These are phyloP conservation scores for Acromyrmex charruanus DNA, from an alignment of 1,140 invertebrate species.

Conservation along the genomic window DNA sequence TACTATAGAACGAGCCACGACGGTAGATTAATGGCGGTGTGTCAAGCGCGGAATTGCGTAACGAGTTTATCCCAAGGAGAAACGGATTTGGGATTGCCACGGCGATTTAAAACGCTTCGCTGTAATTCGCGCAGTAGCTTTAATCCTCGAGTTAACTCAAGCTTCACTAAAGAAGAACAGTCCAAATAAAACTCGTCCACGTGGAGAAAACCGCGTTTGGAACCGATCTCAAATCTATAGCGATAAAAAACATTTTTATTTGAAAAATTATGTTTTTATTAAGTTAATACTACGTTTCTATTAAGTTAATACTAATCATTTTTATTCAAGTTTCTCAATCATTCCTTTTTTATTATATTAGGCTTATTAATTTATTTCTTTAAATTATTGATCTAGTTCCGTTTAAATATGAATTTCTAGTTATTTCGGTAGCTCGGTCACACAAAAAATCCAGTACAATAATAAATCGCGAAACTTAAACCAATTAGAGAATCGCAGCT, in stretches of 20 bases:
- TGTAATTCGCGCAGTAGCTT: constrained; percentile 42
- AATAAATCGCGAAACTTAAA: constrained; percentile 32
- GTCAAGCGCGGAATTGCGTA: constrained; percentile 50
- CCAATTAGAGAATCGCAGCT: constrained; percentile 9
- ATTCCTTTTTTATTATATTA: neutral
- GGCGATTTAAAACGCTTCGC: constrained; percentile 44
- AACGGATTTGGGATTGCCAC: constrained; percentile 23
- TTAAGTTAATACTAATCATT: neutral
- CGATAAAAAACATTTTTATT: neutral
- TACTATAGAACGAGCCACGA: neutral
- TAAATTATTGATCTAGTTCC: neutral
- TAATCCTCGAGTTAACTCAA: constrained; percentile 52
- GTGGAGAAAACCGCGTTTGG: neutral
- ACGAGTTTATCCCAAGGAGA: constrained; percentile 66
- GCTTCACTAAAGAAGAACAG: constrained; percentile 19
- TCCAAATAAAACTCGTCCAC: constrained; percentile 4
- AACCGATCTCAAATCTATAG: neutral
- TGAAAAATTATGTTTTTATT: constrained; percentile 2
- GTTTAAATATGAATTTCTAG: constrained; percentile 1
- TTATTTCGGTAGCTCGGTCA: neutral
- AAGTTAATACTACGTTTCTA: neutral
- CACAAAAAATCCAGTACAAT: neutral
- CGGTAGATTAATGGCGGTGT: constrained; percentile 59
- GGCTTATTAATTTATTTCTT: neutral
- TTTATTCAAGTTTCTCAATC: neutral